Conservation (phyloP, 2,888 invertebrate genomes). For the Cylloceria caligata region DNA sequence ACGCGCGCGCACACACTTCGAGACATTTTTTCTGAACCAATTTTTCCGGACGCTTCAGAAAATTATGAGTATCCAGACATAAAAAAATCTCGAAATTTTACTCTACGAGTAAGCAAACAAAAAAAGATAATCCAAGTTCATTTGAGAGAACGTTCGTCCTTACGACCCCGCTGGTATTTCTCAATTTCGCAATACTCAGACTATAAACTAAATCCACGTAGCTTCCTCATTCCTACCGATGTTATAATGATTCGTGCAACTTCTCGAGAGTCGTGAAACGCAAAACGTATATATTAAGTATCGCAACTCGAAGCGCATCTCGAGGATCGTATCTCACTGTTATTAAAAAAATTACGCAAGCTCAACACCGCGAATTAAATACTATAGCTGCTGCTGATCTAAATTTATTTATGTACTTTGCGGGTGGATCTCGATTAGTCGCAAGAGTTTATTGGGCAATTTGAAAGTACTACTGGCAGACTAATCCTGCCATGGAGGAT, state of each 20-base stretch:
- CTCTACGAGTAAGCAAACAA: too few species aligned
- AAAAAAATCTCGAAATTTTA: too few species aligned
- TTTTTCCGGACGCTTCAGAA: too few species aligned
- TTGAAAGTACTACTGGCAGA: neutral
- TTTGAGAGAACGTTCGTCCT: neutral
- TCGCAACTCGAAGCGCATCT: slow-evolving; percentile 54
- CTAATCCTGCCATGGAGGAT: too few species aligned
- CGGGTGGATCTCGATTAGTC: slow-evolving; percentile 17
- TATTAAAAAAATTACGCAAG: slow-evolving; percentile 53
- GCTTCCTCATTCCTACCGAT: slow-evolving; percentile 67
- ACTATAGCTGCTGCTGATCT: slow-evolving; percentile 36
- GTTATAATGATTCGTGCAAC: slow-evolving; percentile 52
- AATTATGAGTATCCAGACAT: too few species aligned
- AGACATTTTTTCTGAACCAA: too few species aligned
- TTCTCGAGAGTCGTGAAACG: slow-evolving; percentile 24
- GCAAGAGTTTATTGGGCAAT: slow-evolving; percentile 10
- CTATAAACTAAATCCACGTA: slow-evolving; percentile 54
- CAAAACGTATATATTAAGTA: slow-evolving; percentile 46
- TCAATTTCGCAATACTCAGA: slow-evolving; percentile 48
- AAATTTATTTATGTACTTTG: slow-evolving; percentile 56
- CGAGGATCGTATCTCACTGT: slow-evolving; percentile 46
- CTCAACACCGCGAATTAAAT: slow-evolving; percentile 15
- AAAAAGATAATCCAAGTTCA: neutral
- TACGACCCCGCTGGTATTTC: slow-evolving; percentile 28
- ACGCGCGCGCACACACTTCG: too few species aligned